phyloP scores from a whole-genome alignment of 2,113 vertebrate species.

The Thomomys bottae region DNA sequence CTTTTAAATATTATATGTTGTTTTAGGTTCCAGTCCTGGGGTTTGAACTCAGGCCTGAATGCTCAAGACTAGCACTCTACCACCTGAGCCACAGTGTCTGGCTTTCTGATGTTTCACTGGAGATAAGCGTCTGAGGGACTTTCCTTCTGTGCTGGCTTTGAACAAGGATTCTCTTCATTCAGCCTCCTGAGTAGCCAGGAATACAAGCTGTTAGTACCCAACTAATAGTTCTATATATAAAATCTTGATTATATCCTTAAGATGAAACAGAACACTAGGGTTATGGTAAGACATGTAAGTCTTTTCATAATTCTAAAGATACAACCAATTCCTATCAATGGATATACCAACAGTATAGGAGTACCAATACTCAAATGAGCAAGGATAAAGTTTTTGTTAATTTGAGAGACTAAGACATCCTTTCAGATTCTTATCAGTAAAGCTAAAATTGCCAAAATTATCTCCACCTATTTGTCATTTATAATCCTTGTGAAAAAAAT shows the following conservation, averaged over 20 bases:
- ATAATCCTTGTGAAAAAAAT: too few relatives aligned
- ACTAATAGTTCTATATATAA: too few relatives aligned
- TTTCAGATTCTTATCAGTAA: neutral
- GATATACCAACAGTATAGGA: neutral
- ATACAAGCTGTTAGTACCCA: too few relatives aligned
- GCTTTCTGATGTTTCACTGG: too few relatives aligned
- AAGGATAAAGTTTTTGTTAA: neutral
- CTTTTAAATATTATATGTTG: too few relatives aligned
- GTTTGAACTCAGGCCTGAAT: neutral
- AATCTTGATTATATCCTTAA: neutral
- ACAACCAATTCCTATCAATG: neutral
- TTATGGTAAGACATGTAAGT: neutral
- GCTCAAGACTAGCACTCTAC: too few relatives aligned
- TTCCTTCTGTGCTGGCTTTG: too few relatives aligned
- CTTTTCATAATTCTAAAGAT: neutral
- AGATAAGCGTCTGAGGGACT: too few relatives aligned
- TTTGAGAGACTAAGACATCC: neutral
- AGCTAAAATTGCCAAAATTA: neutral
- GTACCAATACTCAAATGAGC: neutral
- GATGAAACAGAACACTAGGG: neutral
- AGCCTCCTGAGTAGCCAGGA: too few relatives aligned
- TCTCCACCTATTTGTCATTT: neutral
- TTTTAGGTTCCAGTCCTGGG: neutral
- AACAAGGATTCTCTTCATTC: too few relatives aligned
- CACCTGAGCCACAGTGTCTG: too few relatives aligned